Evolutionary conservation across 2,888 invertebrate species (phyloP), one percentile per base, ranked within the genome.

Genomic region (Protonemura montana): DNA sequence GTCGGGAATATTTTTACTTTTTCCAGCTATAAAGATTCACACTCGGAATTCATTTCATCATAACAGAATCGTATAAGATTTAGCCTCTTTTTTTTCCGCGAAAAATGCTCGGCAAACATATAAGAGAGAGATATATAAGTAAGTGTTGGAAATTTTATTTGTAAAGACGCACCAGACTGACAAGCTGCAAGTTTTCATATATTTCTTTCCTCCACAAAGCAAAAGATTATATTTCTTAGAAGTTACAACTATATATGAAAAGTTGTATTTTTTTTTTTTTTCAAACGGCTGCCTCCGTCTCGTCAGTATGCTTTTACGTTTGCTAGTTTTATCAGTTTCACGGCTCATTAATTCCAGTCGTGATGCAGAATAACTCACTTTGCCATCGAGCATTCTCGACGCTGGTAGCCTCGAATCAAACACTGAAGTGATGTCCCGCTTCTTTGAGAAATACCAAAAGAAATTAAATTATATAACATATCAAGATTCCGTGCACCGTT

Each of bases 321-420:
- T 59, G 13, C 59, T 59, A 59, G 59, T 59, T 59, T 59, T 59
- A 59, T 59, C 59, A 59, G 59, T 59, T 59, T 59, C 59, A 59
- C 2, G 59, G 16, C 21, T 59, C 59, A 59, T 59, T 59, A 16
- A 21, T 59, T 59, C 59, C 6, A 59, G 13, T 2, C 59, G 59
- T 59, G 59, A 59, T 59, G 21, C 21, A 2, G 59, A 59, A 59
- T 59, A 59, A 59, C 16, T 59, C 35, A 6, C 3, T 35, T 35
- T 35, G 10, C 35, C 10, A 35, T 3, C 35, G 35, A 35, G 35
- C 35, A n/a, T n/a, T n/a, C n/a, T 35, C 10, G 35, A 35, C 5
- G 10, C 3, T 35, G 35, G 35, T 10, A 35, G 10, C 3, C 35
- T 6, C 35, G n/a, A 35, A 35, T 35, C 35, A 35, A 35, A 35